Evolutionary conservation across 2,888 invertebrate species (phyloP).

Genomic region (Melanostoma mellinum): DNA sequence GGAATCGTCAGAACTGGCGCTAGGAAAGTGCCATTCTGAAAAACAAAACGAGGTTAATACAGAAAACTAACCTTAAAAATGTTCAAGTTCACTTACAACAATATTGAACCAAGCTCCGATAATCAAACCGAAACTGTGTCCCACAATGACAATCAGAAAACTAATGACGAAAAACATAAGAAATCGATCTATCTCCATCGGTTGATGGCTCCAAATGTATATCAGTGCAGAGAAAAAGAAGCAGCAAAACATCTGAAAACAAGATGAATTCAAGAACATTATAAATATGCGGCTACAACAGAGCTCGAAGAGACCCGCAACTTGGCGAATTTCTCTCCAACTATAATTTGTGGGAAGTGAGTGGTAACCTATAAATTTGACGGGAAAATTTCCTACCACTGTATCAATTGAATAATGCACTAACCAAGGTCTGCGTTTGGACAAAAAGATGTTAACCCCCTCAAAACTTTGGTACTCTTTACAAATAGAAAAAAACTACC

Average conservation of each 20-base stretch:
- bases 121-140: slow-evolving; percentile 95
- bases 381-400: no score
- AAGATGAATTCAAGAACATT: slow-evolving; percentile 33
- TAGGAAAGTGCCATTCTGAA: slow-evolving; percentile 96
- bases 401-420: no score
- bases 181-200: slow-evolving; percentile 90
- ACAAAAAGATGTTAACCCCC: no score
- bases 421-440: no score
- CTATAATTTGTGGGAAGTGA: no score
- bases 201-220: slow-evolving; percentile 95
- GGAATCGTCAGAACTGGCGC: slow-evolving; percentile 96
- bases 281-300: neutral
- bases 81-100: slow-evolving; percentile 85
- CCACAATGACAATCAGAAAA: slow-evolving; percentile 92
- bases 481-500: no score
- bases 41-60: neutral
- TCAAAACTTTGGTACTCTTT: no score
- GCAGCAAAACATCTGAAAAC: slow-evolving; percentile 86
- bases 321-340: no score
- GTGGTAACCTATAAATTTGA: no score
- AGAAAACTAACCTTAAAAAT: neutral
- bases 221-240: slow-evolving; percentile 88
- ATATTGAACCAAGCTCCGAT: slow-evolving; percentile 94
- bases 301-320: no score
- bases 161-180: slow-evolving; percentile 93